Evolutionary conservation across 2,797 vertebrate species (phyloP).

Genomic region (Syngnathus rostellatus): DNA sequence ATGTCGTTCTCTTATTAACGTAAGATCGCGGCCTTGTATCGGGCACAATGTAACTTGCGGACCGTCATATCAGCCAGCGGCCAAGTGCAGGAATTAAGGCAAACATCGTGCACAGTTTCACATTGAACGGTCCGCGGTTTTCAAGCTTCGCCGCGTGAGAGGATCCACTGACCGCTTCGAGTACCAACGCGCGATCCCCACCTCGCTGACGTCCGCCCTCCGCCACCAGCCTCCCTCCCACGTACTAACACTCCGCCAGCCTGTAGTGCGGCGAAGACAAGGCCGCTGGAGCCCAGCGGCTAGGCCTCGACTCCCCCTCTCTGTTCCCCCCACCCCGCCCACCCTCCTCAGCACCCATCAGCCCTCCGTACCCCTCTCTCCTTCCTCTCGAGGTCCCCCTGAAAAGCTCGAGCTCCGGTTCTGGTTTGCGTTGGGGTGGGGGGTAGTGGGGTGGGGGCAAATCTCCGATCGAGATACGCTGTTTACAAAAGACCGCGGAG

Average conservation of each 20-base stretch:
- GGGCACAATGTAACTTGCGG: slow-evolving; percentile 68
- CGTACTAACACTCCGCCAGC: slow-evolving; percentile 46
- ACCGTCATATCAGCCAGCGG: slow-evolving; percentile 61
- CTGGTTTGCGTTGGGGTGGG: slow-evolving; percentile 50
- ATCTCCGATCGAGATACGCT: slow-evolving; percentile 37
- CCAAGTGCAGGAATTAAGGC: slow-evolving; percentile 53
- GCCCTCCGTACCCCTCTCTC: slow-evolving; percentile 60
- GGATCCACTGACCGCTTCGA: slow-evolving; percentile 27
- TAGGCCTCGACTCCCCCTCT: slow-evolving; percentile 59
- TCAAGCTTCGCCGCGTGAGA: slow-evolving; percentile 28
- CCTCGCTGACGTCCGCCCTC: slow-evolving; percentile 60
- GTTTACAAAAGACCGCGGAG: slow-evolving; percentile 20
- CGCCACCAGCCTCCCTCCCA: slow-evolving; percentile 56
- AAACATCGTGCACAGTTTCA: slow-evolving; percentile 34
- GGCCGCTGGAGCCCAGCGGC: slow-evolving; percentile 64
- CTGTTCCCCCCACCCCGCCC: slow-evolving; percentile 26
- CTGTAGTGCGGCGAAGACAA: slow-evolving; percentile 63
- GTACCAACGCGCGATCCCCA: slow-evolving; percentile 46
- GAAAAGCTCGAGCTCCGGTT: slow-evolving; percentile 66
- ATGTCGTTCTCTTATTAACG: slow-evolving; percentile 50
- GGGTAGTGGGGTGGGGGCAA: neutral
- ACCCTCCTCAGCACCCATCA: slow-evolving; percentile 57
- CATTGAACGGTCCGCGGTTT: slow-evolving; percentile 33
- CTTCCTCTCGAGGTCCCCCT: slow-evolving; percentile 68
- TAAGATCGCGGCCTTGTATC: slow-evolving; percentile 57